phyloP scores from a whole-genome alignment of 2,113 vertebrate genomes.

The Lota lota region DNA sequence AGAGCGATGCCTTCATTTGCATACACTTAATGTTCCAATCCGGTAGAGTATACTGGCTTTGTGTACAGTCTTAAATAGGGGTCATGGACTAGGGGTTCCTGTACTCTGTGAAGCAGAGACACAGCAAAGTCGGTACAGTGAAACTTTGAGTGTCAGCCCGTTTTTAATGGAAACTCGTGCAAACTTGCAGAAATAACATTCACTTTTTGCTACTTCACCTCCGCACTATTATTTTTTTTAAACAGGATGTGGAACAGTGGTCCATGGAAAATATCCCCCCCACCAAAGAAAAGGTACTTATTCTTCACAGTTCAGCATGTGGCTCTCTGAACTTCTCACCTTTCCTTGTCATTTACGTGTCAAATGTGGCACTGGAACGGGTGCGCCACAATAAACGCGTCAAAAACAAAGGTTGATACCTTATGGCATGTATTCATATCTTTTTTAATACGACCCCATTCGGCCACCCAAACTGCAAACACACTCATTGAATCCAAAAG shows the following conservation, averaged over 20 bases:
- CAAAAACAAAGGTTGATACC: too few species aligned
- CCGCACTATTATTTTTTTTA: slow-evolving; percentile 45
- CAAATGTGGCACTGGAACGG: too few species aligned
- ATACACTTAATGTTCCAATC: not conserved
- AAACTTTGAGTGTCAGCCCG: slow-evolving; percentile 17
- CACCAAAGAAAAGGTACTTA: slow-evolving; percentile 40
- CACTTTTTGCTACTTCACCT: slow-evolving; percentile 37
- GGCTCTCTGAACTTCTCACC: slow-evolving; percentile 3
- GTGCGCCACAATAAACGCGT: too few species aligned
- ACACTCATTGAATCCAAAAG: slow-evolving; percentile 12
- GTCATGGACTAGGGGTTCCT: too few species aligned
- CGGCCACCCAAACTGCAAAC: not conserved
- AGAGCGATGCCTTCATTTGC: not conserved
- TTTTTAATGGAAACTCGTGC: slow-evolving; percentile 18
- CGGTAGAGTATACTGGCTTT: not conserved
- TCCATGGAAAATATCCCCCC: slow-evolving; percentile 4
- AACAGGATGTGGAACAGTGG: slow-evolving; percentile 60
- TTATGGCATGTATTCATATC: too few species aligned
- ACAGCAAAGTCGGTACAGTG: too few species aligned
- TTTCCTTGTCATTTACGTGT: too few species aligned
- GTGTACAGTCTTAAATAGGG: not conserved
- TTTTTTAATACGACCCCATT: too few species aligned
- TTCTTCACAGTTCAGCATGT: slow-evolving; percentile 31
- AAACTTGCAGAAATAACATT: too few species aligned
- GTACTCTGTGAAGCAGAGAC: too few species aligned